Evolutionary conservation across 2,888 invertebrate genomes (phyloP), one percentile per base, ranked within the genome.

Genomic region (Pteria penguin): DNA sequence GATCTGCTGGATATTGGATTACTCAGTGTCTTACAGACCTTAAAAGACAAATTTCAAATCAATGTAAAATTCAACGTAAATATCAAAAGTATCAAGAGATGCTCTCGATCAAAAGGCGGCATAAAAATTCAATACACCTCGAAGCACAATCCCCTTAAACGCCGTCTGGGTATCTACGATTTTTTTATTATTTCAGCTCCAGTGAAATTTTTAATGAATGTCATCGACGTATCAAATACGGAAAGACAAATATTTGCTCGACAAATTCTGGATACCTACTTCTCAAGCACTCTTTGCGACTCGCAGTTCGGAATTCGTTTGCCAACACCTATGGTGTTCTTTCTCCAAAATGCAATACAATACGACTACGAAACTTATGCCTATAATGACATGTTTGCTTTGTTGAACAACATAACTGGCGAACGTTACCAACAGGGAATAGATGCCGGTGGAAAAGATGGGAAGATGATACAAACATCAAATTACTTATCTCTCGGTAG

Each of bases 131-230:
- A 57, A 8, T 24, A 24, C 29, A 33, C 11, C n/a, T 24, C 55
- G 11, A 57, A 14, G 22, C 26, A 22, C 32, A 26, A 29, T 4
- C n/a, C 5, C 4, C 11, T 24, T n/a, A 14, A 29, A 24, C 2
- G 2, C 0, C 1, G 27, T 27, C 0, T 68, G 4, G 32, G 3
- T 0, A 27, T 36, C 5, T 68, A 52, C 57, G 68, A 68, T 32
- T 68, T 68, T 32, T 57, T 68, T 8, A 68, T 68, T 11, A 26
- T 68, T n/a, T 32, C 68, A 1, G 57, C 68, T 26, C 24, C 55
- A 11, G 31, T 68, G 68, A 31, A 24, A 4, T 68, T 32, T 8
- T 24, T 68, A 14, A 14, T 57, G 22, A 14, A 57, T 57, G 57
- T 68, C 31, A 32, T 68, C n/a, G 57, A 68, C 32, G 45, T 68